Percentiles rank a stretch among this genome's conserved stretches.
These are phyloP conservation scores for Gymnodraco acuticeps DNA, from an alignment of 2,797 vertebrate species.

Conservation along the genomic window DNA sequence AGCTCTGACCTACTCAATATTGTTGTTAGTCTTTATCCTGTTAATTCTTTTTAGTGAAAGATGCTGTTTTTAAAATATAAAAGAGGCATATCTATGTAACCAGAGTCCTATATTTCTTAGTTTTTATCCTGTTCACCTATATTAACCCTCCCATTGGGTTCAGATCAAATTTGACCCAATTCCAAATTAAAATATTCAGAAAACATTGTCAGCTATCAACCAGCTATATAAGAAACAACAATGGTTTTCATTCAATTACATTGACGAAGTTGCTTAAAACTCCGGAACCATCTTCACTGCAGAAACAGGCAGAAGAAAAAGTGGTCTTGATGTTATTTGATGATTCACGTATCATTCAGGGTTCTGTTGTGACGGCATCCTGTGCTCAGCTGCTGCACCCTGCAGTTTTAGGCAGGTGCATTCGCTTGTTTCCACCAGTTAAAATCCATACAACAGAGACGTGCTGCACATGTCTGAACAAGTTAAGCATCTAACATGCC, in stretches of 20 bases:
- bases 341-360: conserved; percentile 17
- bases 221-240: no score
- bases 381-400: conserved; percentile 67
- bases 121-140: no score
- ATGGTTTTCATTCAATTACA: no score
- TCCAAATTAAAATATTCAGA: no score
- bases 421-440: conserved; percentile 66
- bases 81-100: no score
- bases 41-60: background rate
- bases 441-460: conserved; percentile 59
- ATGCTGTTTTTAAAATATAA: background rate
- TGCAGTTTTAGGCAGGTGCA: conserved; percentile 69
- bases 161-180: no score
- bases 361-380: conserved; percentile 28
- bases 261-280: no score
- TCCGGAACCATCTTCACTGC: background rate
- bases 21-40: background rate
- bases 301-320: background rate
- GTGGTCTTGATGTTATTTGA: background rate
- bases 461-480: conserved; percentile 64
- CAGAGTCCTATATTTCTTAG: no score
- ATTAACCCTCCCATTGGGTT: no score
- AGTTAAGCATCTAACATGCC: conserved; percentile 67
- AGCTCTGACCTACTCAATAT: no score
- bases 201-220: no score